phyloP scores from a whole-genome alignment of 2,113 vertebrate genomes.

The Pavo muticus region DNA sequence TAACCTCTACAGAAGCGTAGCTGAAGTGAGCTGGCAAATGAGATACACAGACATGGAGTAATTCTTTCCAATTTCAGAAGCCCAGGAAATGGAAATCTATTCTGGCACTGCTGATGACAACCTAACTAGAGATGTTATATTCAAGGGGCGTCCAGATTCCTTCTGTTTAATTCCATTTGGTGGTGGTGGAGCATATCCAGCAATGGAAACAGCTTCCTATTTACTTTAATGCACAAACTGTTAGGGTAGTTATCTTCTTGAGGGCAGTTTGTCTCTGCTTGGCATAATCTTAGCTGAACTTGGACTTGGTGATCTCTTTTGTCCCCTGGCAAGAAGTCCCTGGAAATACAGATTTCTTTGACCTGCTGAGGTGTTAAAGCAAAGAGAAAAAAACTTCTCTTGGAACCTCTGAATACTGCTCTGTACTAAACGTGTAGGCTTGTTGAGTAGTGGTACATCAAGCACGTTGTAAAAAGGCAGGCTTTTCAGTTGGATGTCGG shows the following conservation, averaged over 20 bases:
- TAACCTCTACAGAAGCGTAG: constrained; percentile 92
- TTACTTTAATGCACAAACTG: constrained; percentile 97
- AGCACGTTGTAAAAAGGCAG: constrained; percentile 95
- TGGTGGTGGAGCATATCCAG: constrained; percentile 90
- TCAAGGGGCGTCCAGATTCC: constrained; percentile 91
- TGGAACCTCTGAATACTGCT: constrained; percentile 93
- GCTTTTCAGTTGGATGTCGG: constrained; percentile 94
- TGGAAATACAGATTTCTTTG: constrained; percentile 97
- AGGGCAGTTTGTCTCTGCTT: constrained; percentile 96
- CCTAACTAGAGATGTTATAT: constrained; percentile 93
- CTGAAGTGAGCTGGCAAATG: constrained; percentile 94
- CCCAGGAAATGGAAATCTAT: constrained; percentile 96
- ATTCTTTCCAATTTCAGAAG: constrained; percentile 94
- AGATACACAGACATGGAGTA: constrained; percentile 98
- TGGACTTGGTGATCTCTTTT: constrained; percentile 96
- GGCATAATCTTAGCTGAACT: constrained; percentile 95
- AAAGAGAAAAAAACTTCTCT: constrained; percentile 96
- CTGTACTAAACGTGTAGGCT: constrained; percentile 92
- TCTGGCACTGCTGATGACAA: constrained; percentile 95
- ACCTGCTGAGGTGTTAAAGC: constrained; percentile 98
- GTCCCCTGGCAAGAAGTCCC: constrained; percentile 94
- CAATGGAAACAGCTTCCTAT: constrained; percentile 93
- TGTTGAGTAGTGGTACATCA: constrained; percentile 88
- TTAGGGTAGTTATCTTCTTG: constrained; percentile 97
- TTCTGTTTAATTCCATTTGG: constrained; percentile 98